These are phyloP conservation scores for Peromyscus polionotus DNA, from an alignment of 2,113 vertebrate genomes.

Conservation along the genomic window DNA sequence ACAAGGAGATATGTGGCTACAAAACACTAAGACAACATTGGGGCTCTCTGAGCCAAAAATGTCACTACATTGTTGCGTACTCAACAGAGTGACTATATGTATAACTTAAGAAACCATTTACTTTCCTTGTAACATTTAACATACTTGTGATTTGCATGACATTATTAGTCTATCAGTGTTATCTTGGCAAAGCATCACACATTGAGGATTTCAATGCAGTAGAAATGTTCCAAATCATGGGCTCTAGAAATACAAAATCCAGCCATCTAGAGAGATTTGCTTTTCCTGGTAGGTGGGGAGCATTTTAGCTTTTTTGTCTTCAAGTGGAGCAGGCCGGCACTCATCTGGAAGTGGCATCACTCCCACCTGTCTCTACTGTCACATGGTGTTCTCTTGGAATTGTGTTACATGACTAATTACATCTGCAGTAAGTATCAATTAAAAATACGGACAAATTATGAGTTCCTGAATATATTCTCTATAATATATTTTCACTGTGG, in stretches of 20 bases:
- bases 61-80: neutral
- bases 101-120: neutral
- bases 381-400: too few relatives aligned
- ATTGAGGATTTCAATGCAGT: neutral
- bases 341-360: neutral
- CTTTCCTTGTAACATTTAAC: neutral
- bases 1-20: neutral
- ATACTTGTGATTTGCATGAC: rapidly evolving
- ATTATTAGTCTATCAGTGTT: neutral
- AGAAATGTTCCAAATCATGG: neutral
- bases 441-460: neutral
- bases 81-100: neutral
- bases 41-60: neutral
- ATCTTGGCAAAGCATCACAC: neutral
- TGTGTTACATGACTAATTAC: neutral
- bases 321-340: too few relatives aligned
- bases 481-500: neutral
- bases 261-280: neutral
- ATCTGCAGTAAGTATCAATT: neutral
- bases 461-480: neutral
- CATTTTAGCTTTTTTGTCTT: neutral
- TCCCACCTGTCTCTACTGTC: neutral
- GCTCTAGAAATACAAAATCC: neutral
- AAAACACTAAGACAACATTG: neutral
- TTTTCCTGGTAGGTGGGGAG: neutral